A percentile compares a stretch with the other conserved stretches of the same genome.
Evolutionary conservation across 2,113 vertebrate species (phyloP).

Genomic region (Calyptommatus sinebrachiatus): DNA sequence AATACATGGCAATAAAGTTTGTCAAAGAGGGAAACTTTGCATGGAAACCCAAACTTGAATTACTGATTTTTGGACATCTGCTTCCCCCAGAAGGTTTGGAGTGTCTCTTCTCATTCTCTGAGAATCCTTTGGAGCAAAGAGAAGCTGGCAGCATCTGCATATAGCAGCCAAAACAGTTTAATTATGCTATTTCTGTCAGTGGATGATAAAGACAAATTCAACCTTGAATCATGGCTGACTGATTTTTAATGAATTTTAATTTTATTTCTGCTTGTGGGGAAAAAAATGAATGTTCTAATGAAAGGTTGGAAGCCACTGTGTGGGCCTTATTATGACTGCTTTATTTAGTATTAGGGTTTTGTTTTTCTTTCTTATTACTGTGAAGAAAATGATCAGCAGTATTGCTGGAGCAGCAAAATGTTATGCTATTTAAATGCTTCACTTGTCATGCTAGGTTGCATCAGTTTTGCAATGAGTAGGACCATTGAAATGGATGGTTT

Average conservation of each 20-base stretch:
- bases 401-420: neutral
- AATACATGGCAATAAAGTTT: neutral
- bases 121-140: neutral
- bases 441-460: neutral
- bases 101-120: neutral
- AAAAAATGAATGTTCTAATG: neutral
- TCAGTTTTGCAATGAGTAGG: neutral
- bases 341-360: neutral
- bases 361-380: neutral
- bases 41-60: fast-evolving
- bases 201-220: neutral
- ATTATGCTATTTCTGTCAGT: neutral
- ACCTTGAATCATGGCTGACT: neutral
- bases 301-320: neutral
- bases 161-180: fast-evolving
- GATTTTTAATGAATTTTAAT: neutral
- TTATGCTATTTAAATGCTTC: neutral
- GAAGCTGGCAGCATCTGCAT: neutral
- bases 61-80: neutral
- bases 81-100: neutral
- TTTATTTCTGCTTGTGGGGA: neutral
- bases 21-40: neutral
- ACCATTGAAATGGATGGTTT: neutral
- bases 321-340: neutral
- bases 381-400: neutral